Percentiles rank a stretch among this genome's conserved stretches.
Conservation (phyloP, 37 sponge, comb jelly and placozoan genomes). For the Amphimedon queenslandica region DNA sequence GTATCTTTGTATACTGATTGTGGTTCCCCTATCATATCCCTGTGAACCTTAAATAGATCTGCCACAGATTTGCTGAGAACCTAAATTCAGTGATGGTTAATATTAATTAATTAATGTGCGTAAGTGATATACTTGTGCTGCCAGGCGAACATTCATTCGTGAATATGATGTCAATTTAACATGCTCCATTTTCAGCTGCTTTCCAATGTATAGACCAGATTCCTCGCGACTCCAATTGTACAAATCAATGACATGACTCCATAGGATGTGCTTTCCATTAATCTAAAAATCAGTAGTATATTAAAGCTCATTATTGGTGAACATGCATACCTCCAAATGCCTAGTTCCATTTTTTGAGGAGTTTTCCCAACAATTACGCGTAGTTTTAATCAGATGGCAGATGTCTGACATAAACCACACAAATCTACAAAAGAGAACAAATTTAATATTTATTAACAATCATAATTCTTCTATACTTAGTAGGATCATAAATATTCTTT, state of each 20-base stretch:
- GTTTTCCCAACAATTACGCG: constrained; percentile 21
- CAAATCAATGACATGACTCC: too few relatives aligned
- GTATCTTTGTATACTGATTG: too few relatives aligned
- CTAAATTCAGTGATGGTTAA: constrained; percentile 5
- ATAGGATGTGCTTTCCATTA: too few relatives aligned
- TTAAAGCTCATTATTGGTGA: too few relatives aligned
- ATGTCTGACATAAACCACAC: constrained; percentile 18
- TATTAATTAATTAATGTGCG: neutral
- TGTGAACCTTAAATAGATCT: constrained; percentile 14
- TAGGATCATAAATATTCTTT: too few relatives aligned
- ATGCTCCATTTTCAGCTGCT: constrained; percentile 43
- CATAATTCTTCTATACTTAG: too few relatives aligned
- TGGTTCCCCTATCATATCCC: too few relatives aligned
- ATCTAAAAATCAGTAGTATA: too few relatives aligned
- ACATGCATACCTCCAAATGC: constrained; percentile 19
- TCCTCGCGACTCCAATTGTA: constrained; percentile 16
- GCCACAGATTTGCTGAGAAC: constrained; percentile 37
- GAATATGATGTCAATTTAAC: constrained; percentile 25
- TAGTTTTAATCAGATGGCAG: constrained; percentile 25
- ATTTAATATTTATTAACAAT: too few relatives aligned
- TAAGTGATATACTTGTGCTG: constrained; percentile 56
- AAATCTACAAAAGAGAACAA: too few relatives aligned
- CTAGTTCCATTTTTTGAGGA: neutral
- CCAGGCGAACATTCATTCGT: constrained; percentile 35
- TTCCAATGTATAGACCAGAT: constrained; percentile 6